Evolutionary conservation across 2,797 vertebrate genomes (phyloP).

Genomic region (Alfaro cultratus): DNA sequence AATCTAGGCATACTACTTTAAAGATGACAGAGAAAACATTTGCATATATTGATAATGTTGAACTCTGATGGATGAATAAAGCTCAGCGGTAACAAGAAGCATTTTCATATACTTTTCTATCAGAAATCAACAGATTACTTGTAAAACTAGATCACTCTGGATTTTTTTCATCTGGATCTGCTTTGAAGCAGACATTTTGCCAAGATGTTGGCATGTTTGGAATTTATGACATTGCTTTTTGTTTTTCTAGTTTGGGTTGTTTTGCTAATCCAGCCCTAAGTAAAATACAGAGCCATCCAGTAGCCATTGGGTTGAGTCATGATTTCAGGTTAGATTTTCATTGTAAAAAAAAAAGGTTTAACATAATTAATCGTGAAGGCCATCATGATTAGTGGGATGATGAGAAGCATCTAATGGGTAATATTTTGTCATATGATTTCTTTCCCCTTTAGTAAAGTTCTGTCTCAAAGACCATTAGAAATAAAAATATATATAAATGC

Average conservation of each 20-base stretch:
- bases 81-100: slow-evolving; percentile 39
- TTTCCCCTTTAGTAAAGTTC: too few relatives aligned
- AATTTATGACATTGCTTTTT: slow-evolving; percentile 27
- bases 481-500: too few relatives aligned
- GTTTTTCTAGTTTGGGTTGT: background rate
- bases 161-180: slow-evolving; percentile 61
- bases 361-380: too few relatives aligned
- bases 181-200: slow-evolving; percentile 41
- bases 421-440: too few relatives aligned
- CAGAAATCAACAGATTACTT: slow-evolving; percentile 64
- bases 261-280: background rate
- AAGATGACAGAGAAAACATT: background rate
- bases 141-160: slow-evolving; percentile 43
- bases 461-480: too few relatives aligned
- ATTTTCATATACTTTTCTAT: slow-evolving; percentile 36
- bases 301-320: background rate
- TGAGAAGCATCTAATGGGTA: too few relatives aligned
- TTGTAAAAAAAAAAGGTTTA: background rate
- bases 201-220: slow-evolving; percentile 29
- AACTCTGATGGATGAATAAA: slow-evolving; percentile 40
- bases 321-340: background rate
- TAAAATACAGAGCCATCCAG: background rate
- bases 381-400: too few relatives aligned
- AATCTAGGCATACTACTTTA: slow-evolving; percentile 18
- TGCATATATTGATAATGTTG: slow-evolving; percentile 13